Evolutionary conservation across 2,797 vertebrate genomes (phyloP).

Genomic region (Pitangus sulphuratus): DNA sequence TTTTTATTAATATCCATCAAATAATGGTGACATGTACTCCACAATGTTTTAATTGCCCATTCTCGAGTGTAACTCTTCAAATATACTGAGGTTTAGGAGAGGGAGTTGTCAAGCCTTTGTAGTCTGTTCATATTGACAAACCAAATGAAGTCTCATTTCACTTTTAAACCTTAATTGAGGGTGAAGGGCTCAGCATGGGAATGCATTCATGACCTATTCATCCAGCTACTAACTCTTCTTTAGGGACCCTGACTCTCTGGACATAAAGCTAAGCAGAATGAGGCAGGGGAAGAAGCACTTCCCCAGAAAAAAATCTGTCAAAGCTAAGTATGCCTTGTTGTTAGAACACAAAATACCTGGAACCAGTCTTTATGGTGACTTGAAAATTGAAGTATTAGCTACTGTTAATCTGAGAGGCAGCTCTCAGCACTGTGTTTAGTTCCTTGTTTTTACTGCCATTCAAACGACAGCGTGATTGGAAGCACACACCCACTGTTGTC

Average conservation of each 20-base stretch:
- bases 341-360: neutral
- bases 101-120: neutral
- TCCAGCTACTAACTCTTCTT: neutral
- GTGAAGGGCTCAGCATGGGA: neutral
- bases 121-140: neutral
- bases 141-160: neutral
- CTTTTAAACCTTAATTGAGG: neutral
- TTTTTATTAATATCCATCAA: neutral
- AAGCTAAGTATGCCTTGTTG: neutral
- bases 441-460: constrained; percentile 25
- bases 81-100: neutral
- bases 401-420: neutral
- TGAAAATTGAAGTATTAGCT: neutral
- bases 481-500: neutral
- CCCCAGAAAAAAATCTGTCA: neutral
- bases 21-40: neutral
- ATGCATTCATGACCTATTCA: neutral
- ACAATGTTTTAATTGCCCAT: neutral
- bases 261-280: neutral
- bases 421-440: neutral
- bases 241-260: neutral
- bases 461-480: neutral
- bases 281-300: neutral
- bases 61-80: neutral
- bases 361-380: neutral